A percentile compares a stretch with the other conserved stretches of the same genome.
Conservation (phyloP, 2,797 vertebrate genomes). For the Alca torda region DNA sequence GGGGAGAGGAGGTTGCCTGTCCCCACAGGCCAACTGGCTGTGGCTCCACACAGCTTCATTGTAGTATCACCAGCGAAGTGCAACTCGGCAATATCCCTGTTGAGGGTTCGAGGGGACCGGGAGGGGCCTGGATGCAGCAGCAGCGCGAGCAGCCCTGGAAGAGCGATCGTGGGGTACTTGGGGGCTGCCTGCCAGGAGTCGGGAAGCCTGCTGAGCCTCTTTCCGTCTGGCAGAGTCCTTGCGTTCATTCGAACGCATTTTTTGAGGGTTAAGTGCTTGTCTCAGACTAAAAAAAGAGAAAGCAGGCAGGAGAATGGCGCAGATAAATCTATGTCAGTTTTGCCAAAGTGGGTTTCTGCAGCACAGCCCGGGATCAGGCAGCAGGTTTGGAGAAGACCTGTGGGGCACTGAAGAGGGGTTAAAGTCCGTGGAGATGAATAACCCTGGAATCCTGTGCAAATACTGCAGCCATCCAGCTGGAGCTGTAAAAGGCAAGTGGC, state of each 20-base stretch:
- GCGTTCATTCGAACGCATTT: not conserved
- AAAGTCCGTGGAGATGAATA: not conserved
- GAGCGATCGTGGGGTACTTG: rapidly evolving
- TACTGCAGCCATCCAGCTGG: rapidly evolving
- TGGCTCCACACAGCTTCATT: not conserved
- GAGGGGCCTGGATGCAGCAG: not conserved
- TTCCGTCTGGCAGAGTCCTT: not conserved
- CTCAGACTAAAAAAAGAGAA: not conserved
- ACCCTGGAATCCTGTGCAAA: not conserved
- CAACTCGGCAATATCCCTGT: not conserved
- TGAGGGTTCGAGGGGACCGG: rapidly evolving
- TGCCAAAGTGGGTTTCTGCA: not conserved
- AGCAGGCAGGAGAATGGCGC: not conserved
- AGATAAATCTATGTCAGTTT: not conserved
- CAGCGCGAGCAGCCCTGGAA: rapidly evolving
- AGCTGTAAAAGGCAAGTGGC: not conserved
- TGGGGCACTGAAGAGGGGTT: not conserved
- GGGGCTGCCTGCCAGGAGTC: not conserved
- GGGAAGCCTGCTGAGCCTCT: not conserved
- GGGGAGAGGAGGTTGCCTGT: not conserved
- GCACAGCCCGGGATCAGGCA: rapidly evolving
- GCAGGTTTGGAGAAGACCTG: not conserved
- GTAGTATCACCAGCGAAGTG: not conserved
- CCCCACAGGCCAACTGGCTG: too few species aligned
- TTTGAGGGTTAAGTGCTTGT: not conserved